Evolutionary conservation across 92 coral and sea anemone species (phyloP), one percentile per base, ranked within the genome.

Genomic region (Epizoanthus rinbou): DNA sequence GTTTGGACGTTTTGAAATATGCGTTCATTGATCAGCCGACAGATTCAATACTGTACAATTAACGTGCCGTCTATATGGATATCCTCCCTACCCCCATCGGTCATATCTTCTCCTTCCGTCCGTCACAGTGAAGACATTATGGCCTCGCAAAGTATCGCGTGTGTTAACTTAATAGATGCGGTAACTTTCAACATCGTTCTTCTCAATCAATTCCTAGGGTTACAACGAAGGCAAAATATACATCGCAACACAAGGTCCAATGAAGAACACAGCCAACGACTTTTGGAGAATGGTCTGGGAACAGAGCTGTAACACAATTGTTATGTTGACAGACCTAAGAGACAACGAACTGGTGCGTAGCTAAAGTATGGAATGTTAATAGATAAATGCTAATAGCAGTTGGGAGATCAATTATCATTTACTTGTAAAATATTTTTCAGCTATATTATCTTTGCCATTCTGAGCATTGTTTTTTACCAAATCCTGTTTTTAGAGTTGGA

Each of bases 281-380:
- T 97, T 97, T 84, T 97, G 99, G 99, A 92, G 91, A 74, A 97
- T 97, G 99, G 93, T 92, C 33, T 97, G 99, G 99, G 99, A 97
- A 67, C 98, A 97, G 86, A 88, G 91, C 85, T 97, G 98, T 60
- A 90, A 97, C 79, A 93, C 92, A 23, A 91, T 97, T 62, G 91
- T 97, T 68, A 97, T 97, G 99, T 91, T 97, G 47, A 73, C 88
- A 9, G 94, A 90, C 41, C 86, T 84, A 23, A 69, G 70, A n/a
- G 98, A 90, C 8, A 86, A 86, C 39, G 95, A 85, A 52, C 80
- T 78, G 91, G 99, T 97, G 86, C 80, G 68, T 76, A 33, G 43
- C 5, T 37, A 37, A 37, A 6, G 43, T 37, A 37, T 37, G 6
- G 43, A 1, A 4, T 6, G 3, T 4, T 37, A 37, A 37, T 37